Evolutionary conservation across 92 coral and sea anemone species (phyloP), one percentile per base, ranked within the genome.

Genomic region (Palythoa grandiflora): DNA sequence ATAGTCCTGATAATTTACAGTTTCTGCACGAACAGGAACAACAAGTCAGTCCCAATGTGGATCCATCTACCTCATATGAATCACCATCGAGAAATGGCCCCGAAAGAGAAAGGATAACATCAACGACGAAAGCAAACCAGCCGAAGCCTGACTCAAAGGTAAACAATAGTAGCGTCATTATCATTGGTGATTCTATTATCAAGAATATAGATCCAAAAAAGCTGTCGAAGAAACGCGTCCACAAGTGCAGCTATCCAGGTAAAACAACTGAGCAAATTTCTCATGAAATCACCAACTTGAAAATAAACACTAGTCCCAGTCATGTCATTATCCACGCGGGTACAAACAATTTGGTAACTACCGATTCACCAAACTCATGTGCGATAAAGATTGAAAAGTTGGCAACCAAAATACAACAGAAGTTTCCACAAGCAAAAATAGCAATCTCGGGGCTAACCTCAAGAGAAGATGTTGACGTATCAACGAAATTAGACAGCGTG

Each of bases 311-410:
- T 79, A 87, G 86, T 14, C 85, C 85, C 40, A 73, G 81, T 17
- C 93, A 91, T 63, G 80, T 91, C 15, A 83, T 88, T 57, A 83
- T 91, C 14, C 93, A 91, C 53, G 84, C 90, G 36, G 91, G 90
- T 19, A 92, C 87, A 38, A 88, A 91, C 20, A 83, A 92, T 19
- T 60, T 88, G n/a, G 68, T 60, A 48, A 87, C 87, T 48, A 74
- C 94, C 21, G 72, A 83, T 76, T 55, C 80, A n/a, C 74, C 77
- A 36, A 80, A 79, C 47, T 21, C 60, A 40, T 92, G 92, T 85
- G 90, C 53, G 44, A 35, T 10, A 10, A 89, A 87, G 73, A 84
- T 87, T 13, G 76, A 79, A 75, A 75, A 74, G 36, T 80, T 85
- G 19, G 92, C 52, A 19, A 50, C 57, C 50, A 89, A 73, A 54